These are phyloP conservation scores for Drosophila peninsularis DNA, from an alignment of 2,888 invertebrate genomes.

Conservation along the genomic window DNA sequence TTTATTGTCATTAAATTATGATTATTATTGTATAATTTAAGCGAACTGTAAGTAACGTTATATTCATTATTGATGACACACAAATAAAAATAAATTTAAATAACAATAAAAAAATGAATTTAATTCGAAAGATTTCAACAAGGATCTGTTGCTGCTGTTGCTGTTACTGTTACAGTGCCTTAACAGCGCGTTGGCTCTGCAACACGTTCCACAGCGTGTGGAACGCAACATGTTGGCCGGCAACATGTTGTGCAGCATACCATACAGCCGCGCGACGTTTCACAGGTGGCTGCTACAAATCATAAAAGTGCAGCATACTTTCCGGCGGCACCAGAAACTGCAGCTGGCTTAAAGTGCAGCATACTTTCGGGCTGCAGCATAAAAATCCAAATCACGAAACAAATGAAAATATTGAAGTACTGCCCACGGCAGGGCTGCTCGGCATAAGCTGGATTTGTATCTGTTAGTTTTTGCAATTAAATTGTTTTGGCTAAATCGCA, in stretches of 20 bases:
- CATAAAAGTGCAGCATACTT: slow-evolving; percentile 31
- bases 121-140: no score
- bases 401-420: neutral
- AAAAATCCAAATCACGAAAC: neutral
- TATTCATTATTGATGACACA: slow-evolving; percentile 65
- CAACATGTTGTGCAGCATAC: slow-evolving; percentile 56
- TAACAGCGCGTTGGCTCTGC: slow-evolving; percentile 3
- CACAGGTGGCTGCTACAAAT: slow-evolving; percentile 44
- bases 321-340: slow-evolving; percentile 14
- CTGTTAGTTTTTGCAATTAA: slow-evolving; percentile 53
- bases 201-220: slow-evolving; percentile 50
- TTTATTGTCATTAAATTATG: slow-evolving; percentile 70
- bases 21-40: slow-evolving; percentile 71
- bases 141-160: slow-evolving; percentile 6
- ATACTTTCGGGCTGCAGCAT: neutral
- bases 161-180: neutral
- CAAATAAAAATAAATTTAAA: slow-evolving; percentile 33
- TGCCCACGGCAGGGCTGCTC: no score
- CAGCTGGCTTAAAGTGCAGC: neutral
- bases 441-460: neutral
- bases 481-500: slow-evolving; percentile 32
- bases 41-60: slow-evolving; percentile 81
- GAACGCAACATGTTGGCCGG: slow-evolving; percentile 47
- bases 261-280: slow-evolving; percentile 10
- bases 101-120: slow-evolving; percentile 32